Conservation (phyloP, 2,797 vertebrate species). For the Muscicapa striata region DNA sequence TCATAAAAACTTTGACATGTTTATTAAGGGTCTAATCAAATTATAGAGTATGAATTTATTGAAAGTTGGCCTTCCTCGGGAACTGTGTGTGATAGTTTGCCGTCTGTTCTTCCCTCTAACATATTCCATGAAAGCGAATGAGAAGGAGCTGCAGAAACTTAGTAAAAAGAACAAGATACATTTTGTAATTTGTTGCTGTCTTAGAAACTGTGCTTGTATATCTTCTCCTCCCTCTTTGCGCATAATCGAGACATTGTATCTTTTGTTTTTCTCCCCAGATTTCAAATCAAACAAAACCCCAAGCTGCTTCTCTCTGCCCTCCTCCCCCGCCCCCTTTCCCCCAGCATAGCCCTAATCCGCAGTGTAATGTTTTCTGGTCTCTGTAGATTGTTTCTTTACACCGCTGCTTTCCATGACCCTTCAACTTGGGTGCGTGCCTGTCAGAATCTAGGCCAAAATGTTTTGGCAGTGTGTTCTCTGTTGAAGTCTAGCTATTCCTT, state of each 20-base stretch:
- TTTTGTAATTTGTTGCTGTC: conserved; percentile 20
- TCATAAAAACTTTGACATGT: neutral
- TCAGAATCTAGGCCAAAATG: conserved; percentile 64
- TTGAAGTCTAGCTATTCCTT: conserved; percentile 61
- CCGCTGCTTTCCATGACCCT: conserved; percentile 40
- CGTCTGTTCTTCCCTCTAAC: neutral
- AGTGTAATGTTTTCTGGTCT: conserved; percentile 25
- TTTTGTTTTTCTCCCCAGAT: neutral
- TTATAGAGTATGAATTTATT: neutral
- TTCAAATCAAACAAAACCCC: neutral
- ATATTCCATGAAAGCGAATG: neutral
- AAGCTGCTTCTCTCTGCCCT: neutral
- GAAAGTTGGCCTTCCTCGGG: neutral
- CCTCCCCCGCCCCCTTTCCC: neutral
- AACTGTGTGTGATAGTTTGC: neutral
- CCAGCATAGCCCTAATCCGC: neutral
- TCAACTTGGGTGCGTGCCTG: conserved; percentile 55
- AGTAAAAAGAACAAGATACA: conserved; percentile 6
- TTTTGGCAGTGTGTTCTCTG: conserved; percentile 50
- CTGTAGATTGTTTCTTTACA: conserved; percentile 38
- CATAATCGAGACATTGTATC: neutral
- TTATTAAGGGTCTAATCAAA: conserved; percentile 16
- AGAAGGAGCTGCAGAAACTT: neutral
- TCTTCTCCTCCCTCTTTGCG: neutral
- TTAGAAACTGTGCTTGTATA: neutral